These are phyloP conservation scores for Rhinolophus ferrumequinum DNA, from an alignment of 2,113 vertebrate genomes.

Conservation along the genomic window DNA sequence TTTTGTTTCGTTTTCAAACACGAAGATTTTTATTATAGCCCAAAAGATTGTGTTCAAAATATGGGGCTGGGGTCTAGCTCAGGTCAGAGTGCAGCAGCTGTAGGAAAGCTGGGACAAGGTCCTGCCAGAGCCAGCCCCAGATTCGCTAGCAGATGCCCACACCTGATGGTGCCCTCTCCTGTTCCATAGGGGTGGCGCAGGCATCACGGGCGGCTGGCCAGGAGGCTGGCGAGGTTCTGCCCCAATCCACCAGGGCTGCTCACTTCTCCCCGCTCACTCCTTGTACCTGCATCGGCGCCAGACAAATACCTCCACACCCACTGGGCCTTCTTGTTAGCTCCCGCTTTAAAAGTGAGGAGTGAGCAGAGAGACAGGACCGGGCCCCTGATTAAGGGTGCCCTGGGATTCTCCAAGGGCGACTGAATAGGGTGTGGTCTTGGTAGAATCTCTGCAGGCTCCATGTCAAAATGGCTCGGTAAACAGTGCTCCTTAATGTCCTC, in stretches of 20 bases:
- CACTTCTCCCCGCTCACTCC: conserved; percentile 90
- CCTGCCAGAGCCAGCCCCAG: conserved; percentile 87
- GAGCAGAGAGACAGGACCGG: conserved; percentile 76
- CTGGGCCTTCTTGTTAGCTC: conserved; percentile 91
- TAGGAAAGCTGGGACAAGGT: conserved; percentile 90
- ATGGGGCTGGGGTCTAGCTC: background rate
- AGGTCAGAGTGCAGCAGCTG: conserved; percentile 83
- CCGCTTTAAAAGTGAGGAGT: conserved; percentile 87
- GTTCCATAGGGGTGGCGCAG: conserved; percentile 81
- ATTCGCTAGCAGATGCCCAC: conserved; percentile 90
- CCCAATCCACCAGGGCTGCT: conserved; percentile 84
- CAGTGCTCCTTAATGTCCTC: conserved; percentile 88
- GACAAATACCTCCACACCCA: conserved; percentile 89
- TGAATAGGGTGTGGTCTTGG: conserved; percentile 84
- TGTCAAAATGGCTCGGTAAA: conserved; percentile 91
- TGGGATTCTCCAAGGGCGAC: conserved; percentile 82
- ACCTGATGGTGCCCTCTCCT: conserved; percentile 86
- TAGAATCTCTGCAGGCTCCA: conserved; percentile 86
- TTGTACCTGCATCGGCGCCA: conserved; percentile 90
- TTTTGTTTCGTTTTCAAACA: background rate
- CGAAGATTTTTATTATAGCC: conserved; percentile 30
- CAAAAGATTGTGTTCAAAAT: background rate
- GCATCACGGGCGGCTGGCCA: conserved; percentile 84
- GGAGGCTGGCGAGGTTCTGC: conserved; percentile 84
- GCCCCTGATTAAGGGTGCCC: conserved; percentile 63